A percentile compares a stretch with the other conserved stretches of the same genome.
Evolutionary conservation across 2,888 invertebrate genomes (phyloP).

Genomic region (Aethes cnicana): DNA sequence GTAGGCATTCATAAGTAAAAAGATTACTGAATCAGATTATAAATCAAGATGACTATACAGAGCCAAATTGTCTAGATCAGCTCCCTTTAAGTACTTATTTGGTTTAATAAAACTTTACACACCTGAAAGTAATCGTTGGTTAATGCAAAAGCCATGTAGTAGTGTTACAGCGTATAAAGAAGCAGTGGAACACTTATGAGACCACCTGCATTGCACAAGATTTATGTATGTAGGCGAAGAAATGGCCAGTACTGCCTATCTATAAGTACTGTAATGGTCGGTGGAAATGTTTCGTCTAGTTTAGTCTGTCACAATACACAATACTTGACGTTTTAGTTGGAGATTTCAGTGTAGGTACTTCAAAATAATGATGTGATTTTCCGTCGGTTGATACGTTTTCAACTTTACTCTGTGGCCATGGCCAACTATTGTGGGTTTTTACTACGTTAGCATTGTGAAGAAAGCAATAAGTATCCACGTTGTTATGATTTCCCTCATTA

Average conservation of each 20-base stretch:
- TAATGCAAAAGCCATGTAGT: conserved; percentile 24
- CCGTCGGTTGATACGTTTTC: neutral
- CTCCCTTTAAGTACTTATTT: conserved; percentile 11
- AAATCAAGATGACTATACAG: no score
- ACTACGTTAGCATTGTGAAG: no score
- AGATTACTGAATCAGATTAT: conserved; percentile 5
- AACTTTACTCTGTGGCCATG: no score
- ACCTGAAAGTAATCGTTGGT: conserved; percentile 16
- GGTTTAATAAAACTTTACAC: conserved; percentile 24
- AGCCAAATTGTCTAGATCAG: conserved; percentile 12
- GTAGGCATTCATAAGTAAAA: conserved; percentile 1
- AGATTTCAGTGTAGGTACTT: no score
- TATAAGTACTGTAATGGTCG: no score
- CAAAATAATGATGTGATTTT: no score
- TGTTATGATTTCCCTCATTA: no score
- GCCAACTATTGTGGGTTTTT: no score
- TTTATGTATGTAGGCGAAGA: conserved; percentile 6
- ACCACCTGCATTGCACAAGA: conserved; percentile 15
- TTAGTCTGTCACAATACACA: no score
- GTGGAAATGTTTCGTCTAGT: no score
- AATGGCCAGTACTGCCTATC: neutral
- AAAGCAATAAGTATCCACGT: no score
- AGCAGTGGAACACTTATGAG: conserved; percentile 11
- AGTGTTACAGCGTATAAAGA: conserved; percentile 3
- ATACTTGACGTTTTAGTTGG: no score